Evolutionary conservation across 2,888 invertebrate species (phyloP), one percentile per base, ranked within the genome.

Genomic region (Eristalis intricaria): DNA sequence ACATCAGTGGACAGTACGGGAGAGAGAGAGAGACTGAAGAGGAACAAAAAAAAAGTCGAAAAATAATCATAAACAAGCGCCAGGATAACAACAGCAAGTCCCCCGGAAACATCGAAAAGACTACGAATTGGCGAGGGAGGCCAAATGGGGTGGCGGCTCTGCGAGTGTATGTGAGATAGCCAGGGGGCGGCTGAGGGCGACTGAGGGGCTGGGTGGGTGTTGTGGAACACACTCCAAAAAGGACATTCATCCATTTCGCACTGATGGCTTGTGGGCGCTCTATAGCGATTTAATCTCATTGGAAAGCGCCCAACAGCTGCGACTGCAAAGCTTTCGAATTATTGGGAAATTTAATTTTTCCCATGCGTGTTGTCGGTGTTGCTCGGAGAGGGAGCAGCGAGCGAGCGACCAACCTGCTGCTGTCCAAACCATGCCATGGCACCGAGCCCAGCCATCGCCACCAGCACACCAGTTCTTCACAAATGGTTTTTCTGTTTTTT

Each of bases 201-300:
- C 32, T 1, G 35, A 56, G 4, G 60, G 58, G 29, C 2, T 13
- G 63, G 60, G 56, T 43, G 71, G 71, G 65, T 32, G 63, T n/a
- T n/a, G n/a, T n/a, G 32, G 69, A 38, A 10, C 35, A n/a, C 50
- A 19, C 61, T 84, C 71, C 69, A 73, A 81, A 84, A 84, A 88
- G 84, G 80, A 88, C 88, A 88, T 84, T 88, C 88, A 88, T 88
- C 88, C 88, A 88, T 80, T 88, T 88, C 86, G 88, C 87, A 87
- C 91, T 92, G 90, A 90, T 93, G 93, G 92, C 90, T 90, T 90
- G 90, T 90, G 91, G 90, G 90, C 90, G 90, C 90, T 91, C 91
- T 90, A 91, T 90, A 92, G 91, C 91, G 92, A 91, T 93, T 92
- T 93, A 92, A 92, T 93, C 92, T 92, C 91, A 91, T 92, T 91